Percentiles rank a stretch among this genome's conserved stretches.
phyloP scores from a whole-genome alignment of 2,888 invertebrate genomes.

The Ernsta delagoae region DNA sequence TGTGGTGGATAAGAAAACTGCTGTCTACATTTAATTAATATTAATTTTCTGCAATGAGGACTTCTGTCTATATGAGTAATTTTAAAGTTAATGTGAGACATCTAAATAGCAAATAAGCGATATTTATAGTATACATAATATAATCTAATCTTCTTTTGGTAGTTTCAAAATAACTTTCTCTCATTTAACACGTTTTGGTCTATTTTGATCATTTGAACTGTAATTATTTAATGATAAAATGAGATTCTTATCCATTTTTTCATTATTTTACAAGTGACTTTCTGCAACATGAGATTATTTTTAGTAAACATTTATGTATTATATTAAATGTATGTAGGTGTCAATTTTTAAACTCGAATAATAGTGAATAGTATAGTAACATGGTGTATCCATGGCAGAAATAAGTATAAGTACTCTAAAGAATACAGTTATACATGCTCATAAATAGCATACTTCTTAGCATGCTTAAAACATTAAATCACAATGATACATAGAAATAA shows the following conservation, averaged over 20 bases:
- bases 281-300: neutral
- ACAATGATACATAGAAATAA: too few species aligned
- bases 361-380: neutral
- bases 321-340: neutral
- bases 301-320: neutral
- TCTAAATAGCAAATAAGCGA: neutral
- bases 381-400: neutral
- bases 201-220: neutral
- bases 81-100: slow-evolving; percentile 6
- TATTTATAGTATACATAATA: neutral
- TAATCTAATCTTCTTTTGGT: too few species aligned
- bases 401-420: neutral
- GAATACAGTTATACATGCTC: too few species aligned
- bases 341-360: neutral
- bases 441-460: too few species aligned
- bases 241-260: slow-evolving; percentile 36
- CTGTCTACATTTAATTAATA: neutral
- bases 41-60: neutral
- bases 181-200: neutral
- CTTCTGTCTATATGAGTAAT: neutral
- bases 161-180: neutral
- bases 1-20: neutral
- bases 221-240: slow-evolving; percentile 8
- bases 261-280: neutral
- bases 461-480: too few species aligned